Evolutionary conservation across 2,888 invertebrate genomes (phyloP).

Genomic region (Tortricodes alternella): DNA sequence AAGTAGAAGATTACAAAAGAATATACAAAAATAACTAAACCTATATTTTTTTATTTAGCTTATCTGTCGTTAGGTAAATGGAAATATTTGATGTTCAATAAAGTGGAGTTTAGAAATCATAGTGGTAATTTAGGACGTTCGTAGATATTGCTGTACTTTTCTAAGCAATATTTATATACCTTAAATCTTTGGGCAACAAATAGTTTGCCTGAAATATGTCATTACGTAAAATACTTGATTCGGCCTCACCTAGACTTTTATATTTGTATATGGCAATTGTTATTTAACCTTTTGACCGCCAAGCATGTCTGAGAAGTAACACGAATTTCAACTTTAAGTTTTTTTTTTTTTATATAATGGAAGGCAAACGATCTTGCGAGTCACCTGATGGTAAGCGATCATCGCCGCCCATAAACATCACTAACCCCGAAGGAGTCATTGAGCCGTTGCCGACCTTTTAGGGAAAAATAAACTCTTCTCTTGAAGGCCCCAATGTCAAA

Average conservation of each 20-base stretch:
- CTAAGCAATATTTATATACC: conserved; percentile 35
- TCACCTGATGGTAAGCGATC: too few relatives aligned
- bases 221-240: conserved; percentile 20
- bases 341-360: too few relatives aligned
- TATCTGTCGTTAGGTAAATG: conserved; percentile 72
- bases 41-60: conserved; percentile 81
- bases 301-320: too few relatives aligned
- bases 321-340: too few relatives aligned
- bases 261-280: conserved; percentile 23
- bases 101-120: conserved; percentile 66
- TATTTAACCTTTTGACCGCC: too few relatives aligned
- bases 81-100: conserved; percentile 74
- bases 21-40: conserved; percentile 62
- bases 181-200: conserved; percentile 3
- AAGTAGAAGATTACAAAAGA: conserved; percentile 63
- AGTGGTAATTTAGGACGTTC: conserved; percentile 58
- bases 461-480: too few relatives aligned
- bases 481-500: too few relatives aligned
- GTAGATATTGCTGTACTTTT: conserved; percentile 56
- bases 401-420: too few relatives aligned
- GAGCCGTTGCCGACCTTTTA: too few relatives aligned
- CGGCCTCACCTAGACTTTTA: conserved; percentile 31
- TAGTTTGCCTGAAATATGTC: conserved; percentile 7
- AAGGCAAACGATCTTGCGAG: too few relatives aligned
- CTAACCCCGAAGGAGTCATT: too few relatives aligned